A percentile compares a stretch with the other conserved stretches of the same genome.
phyloP scores from a whole-genome alignment of 2,797 vertebrate species.

The Sitta carolinensis region DNA sequence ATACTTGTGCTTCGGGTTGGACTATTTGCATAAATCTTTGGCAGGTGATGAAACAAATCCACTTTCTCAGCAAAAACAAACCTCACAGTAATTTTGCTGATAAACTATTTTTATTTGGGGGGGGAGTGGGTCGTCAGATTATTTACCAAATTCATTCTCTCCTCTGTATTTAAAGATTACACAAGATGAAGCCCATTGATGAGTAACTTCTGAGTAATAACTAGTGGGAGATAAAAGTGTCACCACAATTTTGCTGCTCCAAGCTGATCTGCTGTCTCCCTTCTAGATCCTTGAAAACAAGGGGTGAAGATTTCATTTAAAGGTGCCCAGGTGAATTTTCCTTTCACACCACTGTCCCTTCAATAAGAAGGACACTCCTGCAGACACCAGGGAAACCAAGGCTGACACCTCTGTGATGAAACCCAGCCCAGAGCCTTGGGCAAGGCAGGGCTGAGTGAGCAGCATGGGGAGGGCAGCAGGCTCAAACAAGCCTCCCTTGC shows the following conservation, averaged over 20 bases:
- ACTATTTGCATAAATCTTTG: conserved; percentile 58
- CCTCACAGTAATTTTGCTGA: conserved; percentile 25
- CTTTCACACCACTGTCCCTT: background rate
- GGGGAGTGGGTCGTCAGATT: background rate
- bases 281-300: background rate
- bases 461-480: conserved; percentile 44
- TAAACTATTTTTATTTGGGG: background rate
- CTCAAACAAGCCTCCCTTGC: conserved; percentile 47
- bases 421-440: conserved; percentile 29
- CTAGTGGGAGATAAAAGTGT: background rate
- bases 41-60: conserved; percentile 48
- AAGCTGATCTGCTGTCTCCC: background rate
- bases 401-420: background rate
- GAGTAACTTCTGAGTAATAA: conserved; percentile 23
- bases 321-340: background rate
- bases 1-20: conserved; percentile 24
- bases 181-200: background rate
- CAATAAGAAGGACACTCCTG: background rate
- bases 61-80: conserved; percentile 48
- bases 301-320: background rate
- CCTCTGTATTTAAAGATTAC: conserved; percentile 20
- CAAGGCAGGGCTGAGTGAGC: conserved; percentile 26
- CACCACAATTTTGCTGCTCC: background rate
- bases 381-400: conserved; percentile 2
- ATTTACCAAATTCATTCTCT: conserved; percentile 27